Evolutionary conservation across 2,113 vertebrate genomes (phyloP).

Genomic region (Monopterus albus): DNA sequence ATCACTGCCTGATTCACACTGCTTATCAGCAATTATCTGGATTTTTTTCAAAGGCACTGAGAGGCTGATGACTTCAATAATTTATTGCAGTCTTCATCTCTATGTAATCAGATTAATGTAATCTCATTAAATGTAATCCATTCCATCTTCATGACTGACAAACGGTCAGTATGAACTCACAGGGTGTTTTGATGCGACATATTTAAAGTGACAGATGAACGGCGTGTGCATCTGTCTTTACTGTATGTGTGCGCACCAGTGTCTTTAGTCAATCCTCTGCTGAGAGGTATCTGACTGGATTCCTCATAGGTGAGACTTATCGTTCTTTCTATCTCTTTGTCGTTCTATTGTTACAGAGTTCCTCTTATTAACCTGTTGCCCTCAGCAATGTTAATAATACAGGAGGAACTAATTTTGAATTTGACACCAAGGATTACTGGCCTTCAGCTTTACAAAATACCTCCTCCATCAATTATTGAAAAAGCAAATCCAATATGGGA

Average conservation of each 20-base stretch:
- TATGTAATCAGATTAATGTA: slow-evolving; percentile 39
- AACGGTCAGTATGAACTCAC: not conserved
- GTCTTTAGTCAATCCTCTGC: slow-evolving; percentile 20
- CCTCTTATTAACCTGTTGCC: slow-evolving; percentile 73
- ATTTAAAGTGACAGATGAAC: not conserved
- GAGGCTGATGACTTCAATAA: slow-evolving; percentile 27
- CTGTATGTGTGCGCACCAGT: not conserved
- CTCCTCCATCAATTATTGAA: slow-evolving; percentile 90
- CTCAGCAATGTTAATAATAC: slow-evolving; percentile 84
- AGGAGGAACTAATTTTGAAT: slow-evolving; percentile 90
- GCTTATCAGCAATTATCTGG: slow-evolving; percentile 42
- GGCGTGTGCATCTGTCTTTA: not conserved
- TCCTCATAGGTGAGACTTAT: slow-evolving; percentile 28
- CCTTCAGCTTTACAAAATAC: slow-evolving; percentile 89
- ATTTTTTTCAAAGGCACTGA: slow-evolving; percentile 10
- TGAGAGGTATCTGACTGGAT: slow-evolving; percentile 50
- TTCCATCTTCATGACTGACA: not conserved
- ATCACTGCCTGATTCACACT: slow-evolving; percentile 10
- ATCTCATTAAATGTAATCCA: slow-evolving; percentile 27
- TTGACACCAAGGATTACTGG: slow-evolving; percentile 89
- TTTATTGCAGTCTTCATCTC: slow-evolving; percentile 23
- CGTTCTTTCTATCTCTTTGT: slow-evolving; percentile 50
- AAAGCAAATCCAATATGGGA: slow-evolving; percentile 83
- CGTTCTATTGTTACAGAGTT: slow-evolving; percentile 53
- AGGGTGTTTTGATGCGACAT: not conserved